phyloP scores from a whole-genome alignment of 2,113 vertebrate genomes.

The Grantiella picta region DNA sequence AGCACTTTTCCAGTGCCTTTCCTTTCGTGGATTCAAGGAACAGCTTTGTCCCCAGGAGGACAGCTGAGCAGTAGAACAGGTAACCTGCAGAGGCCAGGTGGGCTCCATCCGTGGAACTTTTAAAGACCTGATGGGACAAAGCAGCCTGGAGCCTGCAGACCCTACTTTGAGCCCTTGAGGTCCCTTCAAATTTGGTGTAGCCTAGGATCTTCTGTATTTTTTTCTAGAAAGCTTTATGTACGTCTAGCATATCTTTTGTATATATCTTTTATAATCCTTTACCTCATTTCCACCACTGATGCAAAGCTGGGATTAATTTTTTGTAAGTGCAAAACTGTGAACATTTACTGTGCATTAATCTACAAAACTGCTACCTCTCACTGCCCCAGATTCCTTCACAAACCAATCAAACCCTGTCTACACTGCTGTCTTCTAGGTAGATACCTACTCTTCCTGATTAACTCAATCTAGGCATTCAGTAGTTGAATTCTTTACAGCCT shows the following conservation, averaged over 20 bases:
- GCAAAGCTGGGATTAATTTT: background rate
- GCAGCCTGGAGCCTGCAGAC: background rate
- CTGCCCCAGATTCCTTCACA: background rate
- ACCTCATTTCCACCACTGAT: background rate
- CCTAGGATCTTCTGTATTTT: background rate
- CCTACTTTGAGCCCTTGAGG: background rate
- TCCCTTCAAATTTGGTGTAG: background rate
- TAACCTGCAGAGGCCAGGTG: accelerated
- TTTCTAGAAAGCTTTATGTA: background rate
- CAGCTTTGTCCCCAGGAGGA: background rate
- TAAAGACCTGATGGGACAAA: background rate
- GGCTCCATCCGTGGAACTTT: background rate
- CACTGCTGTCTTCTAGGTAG: background rate
- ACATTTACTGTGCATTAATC: background rate
- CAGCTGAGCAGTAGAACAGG: background rate
- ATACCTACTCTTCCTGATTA: background rate
- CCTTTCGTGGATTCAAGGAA: background rate
- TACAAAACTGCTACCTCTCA: background rate
- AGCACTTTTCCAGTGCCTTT: too few relatives aligned
- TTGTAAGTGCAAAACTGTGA: background rate
- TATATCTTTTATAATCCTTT: background rate
- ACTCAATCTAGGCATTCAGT: background rate
- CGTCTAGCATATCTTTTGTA: background rate
- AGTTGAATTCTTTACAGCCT: background rate
- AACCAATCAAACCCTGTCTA: background rate